Evolutionary conservation across 2,888 invertebrate species (phyloP).

Genomic region (Toxonevra muliebris): DNA sequence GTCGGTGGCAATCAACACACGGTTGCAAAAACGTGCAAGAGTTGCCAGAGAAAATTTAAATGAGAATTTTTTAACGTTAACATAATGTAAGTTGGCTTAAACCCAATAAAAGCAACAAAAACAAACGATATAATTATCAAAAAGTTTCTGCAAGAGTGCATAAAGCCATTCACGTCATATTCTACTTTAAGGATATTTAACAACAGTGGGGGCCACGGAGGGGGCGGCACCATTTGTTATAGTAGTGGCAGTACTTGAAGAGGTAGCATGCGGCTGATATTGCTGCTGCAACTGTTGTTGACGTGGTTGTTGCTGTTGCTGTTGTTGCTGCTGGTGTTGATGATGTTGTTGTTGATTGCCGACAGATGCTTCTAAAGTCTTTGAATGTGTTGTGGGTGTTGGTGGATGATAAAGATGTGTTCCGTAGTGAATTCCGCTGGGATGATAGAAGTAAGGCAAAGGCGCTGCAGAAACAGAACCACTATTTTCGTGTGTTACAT

Average conservation of each 20-base stretch:
- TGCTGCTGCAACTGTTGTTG: constrained; percentile 32
- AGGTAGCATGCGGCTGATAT: constrained; percentile 35
- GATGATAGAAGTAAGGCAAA: constrained; percentile 54
- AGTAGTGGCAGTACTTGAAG: not conserved
- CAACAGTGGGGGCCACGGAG: constrained; percentile 44
- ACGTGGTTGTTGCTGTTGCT: constrained; percentile 28
- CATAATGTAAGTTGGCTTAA: too few species aligned
- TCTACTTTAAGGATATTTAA: constrained; percentile 54
- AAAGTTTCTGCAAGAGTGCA: too few species aligned
- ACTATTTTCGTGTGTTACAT: constrained; percentile 33
- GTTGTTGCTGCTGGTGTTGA: constrained; percentile 39
- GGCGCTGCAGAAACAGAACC: constrained; percentile 40
- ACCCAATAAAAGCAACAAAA: too few species aligned
- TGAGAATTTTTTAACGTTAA: too few species aligned
- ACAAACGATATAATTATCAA: too few species aligned
- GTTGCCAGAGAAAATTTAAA: too few species aligned
- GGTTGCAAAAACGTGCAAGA: too few species aligned
- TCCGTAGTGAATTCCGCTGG: constrained; percentile 57
- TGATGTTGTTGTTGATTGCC: constrained; percentile 37
- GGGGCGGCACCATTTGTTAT: constrained; percentile 21
- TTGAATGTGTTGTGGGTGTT: constrained; percentile 35
- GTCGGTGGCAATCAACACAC: too few species aligned
- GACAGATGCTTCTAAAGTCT: constrained; percentile 34
- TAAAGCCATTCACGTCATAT: constrained; percentile 6
- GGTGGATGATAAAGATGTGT: constrained; percentile 58